Conservation (phyloP, 2,797 vertebrate species). For the Falco novaeseelandiae region DNA sequence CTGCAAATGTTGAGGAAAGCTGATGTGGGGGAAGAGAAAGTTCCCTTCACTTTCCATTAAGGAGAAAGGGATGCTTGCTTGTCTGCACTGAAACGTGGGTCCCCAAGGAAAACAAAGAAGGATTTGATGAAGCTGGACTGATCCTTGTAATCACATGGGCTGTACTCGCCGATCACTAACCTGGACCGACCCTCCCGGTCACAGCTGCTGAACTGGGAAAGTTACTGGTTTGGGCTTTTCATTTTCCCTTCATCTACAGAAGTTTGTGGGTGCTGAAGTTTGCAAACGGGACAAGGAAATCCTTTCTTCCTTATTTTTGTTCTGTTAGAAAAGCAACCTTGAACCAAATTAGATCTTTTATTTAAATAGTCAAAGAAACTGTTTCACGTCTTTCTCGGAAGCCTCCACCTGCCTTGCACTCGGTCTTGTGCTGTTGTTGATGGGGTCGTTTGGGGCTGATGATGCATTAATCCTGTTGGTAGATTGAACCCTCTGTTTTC, state of each 20-base stretch:
- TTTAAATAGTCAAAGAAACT: neutral
- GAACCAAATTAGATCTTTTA: neutral
- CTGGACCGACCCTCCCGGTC: neutral
- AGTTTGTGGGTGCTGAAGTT: neutral
- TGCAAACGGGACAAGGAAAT: neutral
- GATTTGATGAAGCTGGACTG: neutral
- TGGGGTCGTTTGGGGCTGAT: neutral
- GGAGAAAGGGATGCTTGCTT: neutral
- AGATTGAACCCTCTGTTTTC: neutral
- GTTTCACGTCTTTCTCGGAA: too few species aligned
- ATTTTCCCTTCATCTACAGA: fast-evolving
- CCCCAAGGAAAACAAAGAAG: neutral
- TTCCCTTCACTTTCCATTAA: neutral
- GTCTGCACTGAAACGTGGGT: fast-evolving
- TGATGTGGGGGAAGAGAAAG: fast-evolving
- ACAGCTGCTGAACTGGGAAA: neutral
- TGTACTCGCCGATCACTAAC: neutral
- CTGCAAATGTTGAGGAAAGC: fast-evolving
- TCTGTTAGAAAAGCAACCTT: neutral
- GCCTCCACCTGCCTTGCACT: neutral
- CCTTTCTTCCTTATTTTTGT: neutral
- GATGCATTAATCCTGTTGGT: neutral
- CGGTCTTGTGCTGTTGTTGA: neutral
- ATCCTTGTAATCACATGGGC: neutral
- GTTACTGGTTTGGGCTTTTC: fast-evolving